Conservation (phyloP, 2,113 vertebrate genomes). For the Cyanoderma ruficeps region DNA sequence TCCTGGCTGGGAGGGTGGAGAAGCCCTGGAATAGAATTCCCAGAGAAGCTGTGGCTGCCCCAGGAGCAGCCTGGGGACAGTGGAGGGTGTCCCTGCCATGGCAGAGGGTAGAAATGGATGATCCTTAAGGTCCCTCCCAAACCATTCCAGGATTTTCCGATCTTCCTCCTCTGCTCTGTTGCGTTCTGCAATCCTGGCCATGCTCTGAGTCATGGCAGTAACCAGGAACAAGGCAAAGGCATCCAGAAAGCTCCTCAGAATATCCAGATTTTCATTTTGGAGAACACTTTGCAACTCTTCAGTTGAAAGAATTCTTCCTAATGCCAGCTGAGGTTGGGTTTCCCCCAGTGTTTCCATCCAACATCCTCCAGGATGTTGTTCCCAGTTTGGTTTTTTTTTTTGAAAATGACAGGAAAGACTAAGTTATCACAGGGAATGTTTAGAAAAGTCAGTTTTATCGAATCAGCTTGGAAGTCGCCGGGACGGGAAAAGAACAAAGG, state of each 20-base stretch:
- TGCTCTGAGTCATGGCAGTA: not conserved
- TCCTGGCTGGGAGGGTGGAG: fast-evolving
- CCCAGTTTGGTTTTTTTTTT: not conserved
- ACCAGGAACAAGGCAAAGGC: not conserved
- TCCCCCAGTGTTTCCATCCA: not conserved
- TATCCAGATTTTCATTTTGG: not conserved
- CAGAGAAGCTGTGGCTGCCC: not conserved
- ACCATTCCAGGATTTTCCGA: not conserved
- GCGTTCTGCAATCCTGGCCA: fast-evolving
- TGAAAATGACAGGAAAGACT: not conserved
- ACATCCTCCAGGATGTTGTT: not conserved
- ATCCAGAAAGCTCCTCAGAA: not conserved
- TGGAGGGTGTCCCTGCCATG: not conserved
- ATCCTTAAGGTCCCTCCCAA: not conserved
- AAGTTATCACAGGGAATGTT: not conserved
- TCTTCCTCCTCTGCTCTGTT: not conserved
- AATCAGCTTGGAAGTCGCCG: not conserved
- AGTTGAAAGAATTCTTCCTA: not conserved
- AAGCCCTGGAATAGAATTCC: fast-evolving
- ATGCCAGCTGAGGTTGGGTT: not conserved
- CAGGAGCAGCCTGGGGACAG: not conserved
- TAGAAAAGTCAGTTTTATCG: not conserved
- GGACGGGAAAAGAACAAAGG: not conserved
- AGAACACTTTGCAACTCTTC: not conserved
- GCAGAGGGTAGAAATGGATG: not conserved